Percentiles rank a stretch among this genome's conserved stretches.
phyloP scores from a whole-genome alignment of 2,797 vertebrate species.

The Malurus leucopterus region DNA sequence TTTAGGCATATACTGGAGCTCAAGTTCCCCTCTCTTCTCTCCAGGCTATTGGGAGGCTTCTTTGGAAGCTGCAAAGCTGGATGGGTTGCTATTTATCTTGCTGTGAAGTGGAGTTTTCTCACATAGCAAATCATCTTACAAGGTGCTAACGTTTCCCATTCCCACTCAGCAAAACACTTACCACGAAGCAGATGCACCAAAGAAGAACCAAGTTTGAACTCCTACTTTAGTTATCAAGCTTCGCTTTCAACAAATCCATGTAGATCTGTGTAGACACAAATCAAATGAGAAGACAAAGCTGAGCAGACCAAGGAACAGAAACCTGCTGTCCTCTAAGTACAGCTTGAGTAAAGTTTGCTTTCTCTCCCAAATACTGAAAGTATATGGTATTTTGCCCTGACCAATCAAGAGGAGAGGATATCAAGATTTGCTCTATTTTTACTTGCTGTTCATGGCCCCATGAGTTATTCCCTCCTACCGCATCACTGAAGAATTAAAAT shows the following conservation, averaged over 20 bases:
- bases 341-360: not conserved
- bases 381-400: not conserved
- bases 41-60: not conserved
- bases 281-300: not conserved
- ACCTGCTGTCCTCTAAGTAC: not conserved
- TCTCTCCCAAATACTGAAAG: not conserved
- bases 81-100: conserved; percentile 18
- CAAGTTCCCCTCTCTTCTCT: not conserved
- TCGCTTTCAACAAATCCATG: not conserved
- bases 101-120: conserved; percentile 30
- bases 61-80: not conserved
- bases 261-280: not conserved
- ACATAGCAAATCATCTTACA: conserved; percentile 27
- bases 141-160: conserved; percentile 26
- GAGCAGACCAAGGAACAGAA: not conserved
- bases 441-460: not conserved
- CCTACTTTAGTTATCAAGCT: not conserved
- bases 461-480: not conserved
- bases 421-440: not conserved
- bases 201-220: not conserved
- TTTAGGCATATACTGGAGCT: not conserved
- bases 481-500: not conserved
- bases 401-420: not conserved
- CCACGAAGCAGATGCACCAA: conserved; percentile 42
- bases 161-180: conserved; percentile 52